Evolutionary conservation across 2,113 vertebrate species (phyloP), one percentile per base, ranked within the genome.

Genomic region (Chloroceryle aenea): DNA sequence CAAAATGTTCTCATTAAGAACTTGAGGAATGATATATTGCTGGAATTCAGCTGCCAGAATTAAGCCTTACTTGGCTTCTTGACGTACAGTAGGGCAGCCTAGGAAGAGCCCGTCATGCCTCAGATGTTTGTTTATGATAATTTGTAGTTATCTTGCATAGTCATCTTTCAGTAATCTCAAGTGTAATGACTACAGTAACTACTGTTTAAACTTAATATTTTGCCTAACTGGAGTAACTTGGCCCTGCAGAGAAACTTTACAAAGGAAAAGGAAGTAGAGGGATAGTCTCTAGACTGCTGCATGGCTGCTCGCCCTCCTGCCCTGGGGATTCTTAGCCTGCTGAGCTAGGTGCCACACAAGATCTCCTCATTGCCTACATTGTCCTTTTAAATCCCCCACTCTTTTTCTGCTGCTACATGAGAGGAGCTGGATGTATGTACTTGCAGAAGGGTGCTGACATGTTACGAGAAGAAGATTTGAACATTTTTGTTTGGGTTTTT

Each of bases 111-210:
- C 58, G 64, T 87, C 86, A 30, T 81, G 62, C 73, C 69, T 95
- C 29, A 71, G 30, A 85, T 86, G 66, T 92, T 95, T 95, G 73
- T 85, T 94, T 89, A 72, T 87, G 73, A 21, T 89, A 3, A 66
- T 72, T 96, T 93, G 80, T 64, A 62, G 79, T 68, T 94, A 89
- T 89, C 92, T 96, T 68, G 80, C 36, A 8, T 34, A 90, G 90
- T 96, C 88, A 93, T 95, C 88, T 80, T 89, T 67, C 76, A 58
- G 85, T 89, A 71, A 78, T 92, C 85, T 72, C 36, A n/a, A 90
- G 76, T 53, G 38, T 77, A 67, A 84, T 88, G 79, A 48, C 83
- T 87, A 20, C 74, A 73, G 40, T 85, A 76, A 75, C 73, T 94
- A 34, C 87, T 79, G 52, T 87, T 97, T 87, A 68, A 75, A 92